Evolutionary conservation across 92 coral and sea anemone species (phyloP).

Genomic region (Siderastrea radians): DNA sequence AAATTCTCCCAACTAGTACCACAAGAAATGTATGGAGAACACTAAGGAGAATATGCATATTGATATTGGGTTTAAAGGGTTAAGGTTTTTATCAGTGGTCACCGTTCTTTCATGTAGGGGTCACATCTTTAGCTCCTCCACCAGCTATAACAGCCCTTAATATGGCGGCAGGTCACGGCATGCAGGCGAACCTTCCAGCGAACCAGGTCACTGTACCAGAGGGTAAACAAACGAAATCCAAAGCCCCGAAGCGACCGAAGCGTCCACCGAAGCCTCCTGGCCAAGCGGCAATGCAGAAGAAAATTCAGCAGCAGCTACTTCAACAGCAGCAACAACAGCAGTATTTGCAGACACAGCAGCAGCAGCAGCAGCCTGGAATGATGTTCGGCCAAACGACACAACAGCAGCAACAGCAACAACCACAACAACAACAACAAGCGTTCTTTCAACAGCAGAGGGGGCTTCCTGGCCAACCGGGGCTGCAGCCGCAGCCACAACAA

Average conservation of each 20-base stretch:
- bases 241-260: slow-evolving; percentile 55
- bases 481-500: slow-evolving; percentile 44
- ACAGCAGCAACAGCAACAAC: slow-evolving; percentile 36
- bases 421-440: slow-evolving; percentile 22
- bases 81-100: not conserved
- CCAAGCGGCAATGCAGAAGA: slow-evolving; percentile 44
- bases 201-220: slow-evolving; percentile 66
- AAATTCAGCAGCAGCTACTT: slow-evolving; percentile 36
- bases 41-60: too few relatives aligned
- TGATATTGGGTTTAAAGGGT: too few relatives aligned
- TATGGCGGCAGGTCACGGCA: slow-evolving; percentile 19
- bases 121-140: slow-evolving; percentile 1
- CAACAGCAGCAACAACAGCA: slow-evolving; percentile 80
- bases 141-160: slow-evolving; percentile 4
- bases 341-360: slow-evolving; percentile 49
- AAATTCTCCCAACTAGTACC: too few relatives aligned
- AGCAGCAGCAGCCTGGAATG: slow-evolving; percentile 50
- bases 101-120: not conserved
- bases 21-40: too few relatives aligned
- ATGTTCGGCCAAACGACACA: slow-evolving; percentile 65
- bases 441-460: slow-evolving; percentile 43
- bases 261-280: slow-evolving; percentile 51
- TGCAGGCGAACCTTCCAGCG: slow-evolving; percentile 38
- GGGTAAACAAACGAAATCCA: slow-evolving; percentile 71
- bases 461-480: slow-evolving; percentile 29